Percentiles rank a stretch among this genome's conserved stretches.
Conservation (phyloP, 2,113 vertebrate species). For the Platysternon megacephalum region DNA sequence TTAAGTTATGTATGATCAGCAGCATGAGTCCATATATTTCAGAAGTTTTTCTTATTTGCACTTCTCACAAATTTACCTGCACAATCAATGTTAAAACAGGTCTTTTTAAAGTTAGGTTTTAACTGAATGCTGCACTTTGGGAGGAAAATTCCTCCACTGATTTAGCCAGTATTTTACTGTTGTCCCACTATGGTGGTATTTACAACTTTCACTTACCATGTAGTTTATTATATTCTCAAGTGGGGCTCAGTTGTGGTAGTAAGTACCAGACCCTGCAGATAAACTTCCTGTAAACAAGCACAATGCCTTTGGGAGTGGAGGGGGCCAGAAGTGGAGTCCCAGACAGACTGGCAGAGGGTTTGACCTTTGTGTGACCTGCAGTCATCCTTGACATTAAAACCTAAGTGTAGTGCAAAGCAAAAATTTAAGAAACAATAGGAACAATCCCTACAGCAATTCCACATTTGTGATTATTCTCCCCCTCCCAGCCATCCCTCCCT, state of each 20-base stretch:
- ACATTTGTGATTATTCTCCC: background rate
- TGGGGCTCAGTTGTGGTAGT: background rate
- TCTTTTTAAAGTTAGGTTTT: background rate
- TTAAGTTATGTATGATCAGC: background rate
- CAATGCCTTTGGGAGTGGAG: background rate
- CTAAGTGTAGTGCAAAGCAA: background rate
- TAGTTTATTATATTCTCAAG: background rate
- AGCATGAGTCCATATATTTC: background rate
- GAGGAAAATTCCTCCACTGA: fast-evolving
- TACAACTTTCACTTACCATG: background rate
- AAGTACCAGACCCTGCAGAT: background rate
- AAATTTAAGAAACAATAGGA: background rate
- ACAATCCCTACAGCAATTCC: background rate
- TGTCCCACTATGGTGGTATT: constrained; percentile 18
- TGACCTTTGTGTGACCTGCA: background rate
- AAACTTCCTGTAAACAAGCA: background rate
- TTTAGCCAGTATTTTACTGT: background rate
- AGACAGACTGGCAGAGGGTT: background rate
- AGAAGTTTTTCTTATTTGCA: background rate
- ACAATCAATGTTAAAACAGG: background rate
- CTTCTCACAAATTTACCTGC: background rate
- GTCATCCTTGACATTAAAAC: background rate
- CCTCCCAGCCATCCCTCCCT: background rate
- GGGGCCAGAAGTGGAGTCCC: background rate
- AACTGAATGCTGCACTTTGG: background rate